Percentiles rank a stretch among this genome's conserved stretches.
These are phyloP conservation scores for Dasyprocta punctata DNA, from an alignment of 2,113 vertebrate genomes.

Conservation along the genomic window DNA sequence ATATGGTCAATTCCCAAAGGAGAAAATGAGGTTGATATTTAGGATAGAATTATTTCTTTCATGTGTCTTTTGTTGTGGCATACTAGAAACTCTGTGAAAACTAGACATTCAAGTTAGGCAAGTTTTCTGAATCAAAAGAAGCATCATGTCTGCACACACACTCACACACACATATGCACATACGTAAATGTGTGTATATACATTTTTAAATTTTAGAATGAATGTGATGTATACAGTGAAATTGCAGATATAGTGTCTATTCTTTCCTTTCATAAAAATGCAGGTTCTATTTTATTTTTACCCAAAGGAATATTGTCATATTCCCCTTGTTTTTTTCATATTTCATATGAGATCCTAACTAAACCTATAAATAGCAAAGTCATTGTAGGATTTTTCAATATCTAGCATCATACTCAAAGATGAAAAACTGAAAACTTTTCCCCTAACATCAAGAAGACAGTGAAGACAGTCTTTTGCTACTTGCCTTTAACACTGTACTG, in stretches of 20 bases:
- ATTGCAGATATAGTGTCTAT: not conserved
- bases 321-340: not conserved
- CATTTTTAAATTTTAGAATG: not conserved
- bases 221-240: not conserved
- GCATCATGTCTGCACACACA: too few species aligned
- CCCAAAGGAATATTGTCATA: not conserved
- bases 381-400: not conserved
- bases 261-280: not conserved
- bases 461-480: not conserved
- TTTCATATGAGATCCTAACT: not conserved
- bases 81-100: not conserved
- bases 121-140: conserved; percentile 10
- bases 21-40: not conserved
- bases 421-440: not conserved
- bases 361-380: not conserved
- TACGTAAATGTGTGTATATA: not conserved
- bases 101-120: not conserved
- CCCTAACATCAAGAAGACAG: not conserved
- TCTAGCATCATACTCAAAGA: not conserved
- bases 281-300: not conserved
- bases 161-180: not conserved
- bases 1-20: not conserved
- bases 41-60: not conserved
- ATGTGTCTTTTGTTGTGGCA: not conserved
- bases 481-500: not conserved